A percentile compares a stretch with the other conserved stretches of the same genome.
Conservation (phyloP, 2,797 vertebrate genomes). For the Bradypus variegatus region DNA sequence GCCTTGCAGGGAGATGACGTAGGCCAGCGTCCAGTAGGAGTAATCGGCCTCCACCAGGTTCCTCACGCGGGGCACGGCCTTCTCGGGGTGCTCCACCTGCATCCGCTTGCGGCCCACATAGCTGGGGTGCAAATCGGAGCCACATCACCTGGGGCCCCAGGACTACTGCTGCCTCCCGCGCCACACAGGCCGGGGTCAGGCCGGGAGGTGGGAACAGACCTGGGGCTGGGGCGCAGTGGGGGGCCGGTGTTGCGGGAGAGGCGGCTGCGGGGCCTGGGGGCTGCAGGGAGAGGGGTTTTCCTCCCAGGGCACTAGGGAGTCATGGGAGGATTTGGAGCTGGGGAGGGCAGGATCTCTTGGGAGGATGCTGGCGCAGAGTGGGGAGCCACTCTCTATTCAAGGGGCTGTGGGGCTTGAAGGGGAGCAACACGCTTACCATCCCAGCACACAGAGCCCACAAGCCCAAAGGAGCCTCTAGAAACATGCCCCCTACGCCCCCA, state of each 20-base stretch:
- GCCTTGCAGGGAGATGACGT: constrained; percentile 87
- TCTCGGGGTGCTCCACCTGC: constrained; percentile 89
- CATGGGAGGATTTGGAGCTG: background rate
- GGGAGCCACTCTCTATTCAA: background rate
- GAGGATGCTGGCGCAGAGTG: background rate
- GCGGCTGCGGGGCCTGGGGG: no score
- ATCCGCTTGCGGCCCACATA: constrained; percentile 93
- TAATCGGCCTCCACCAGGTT: constrained; percentile 91
- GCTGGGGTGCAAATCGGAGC: constrained; percentile 62
- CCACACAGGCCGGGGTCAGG: background rate
- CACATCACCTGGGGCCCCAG: no score
- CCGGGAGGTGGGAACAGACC: background rate
- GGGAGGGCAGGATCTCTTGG: background rate
- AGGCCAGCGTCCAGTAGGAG: constrained; percentile 92
- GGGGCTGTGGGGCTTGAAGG: background rate
- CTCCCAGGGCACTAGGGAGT: background rate
- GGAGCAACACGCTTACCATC: no score
- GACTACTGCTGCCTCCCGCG: fast-evolving
- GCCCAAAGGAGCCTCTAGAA: background rate
- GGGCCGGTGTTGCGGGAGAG: background rate
- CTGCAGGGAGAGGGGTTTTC: background rate
- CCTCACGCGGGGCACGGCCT: constrained; percentile 84
- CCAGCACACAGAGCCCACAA: no score
- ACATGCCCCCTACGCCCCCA: background rate
- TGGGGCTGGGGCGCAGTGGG: background rate